phyloP scores from a whole-genome alignment of 2,113 vertebrate species.

The Piprites chloris region DNA sequence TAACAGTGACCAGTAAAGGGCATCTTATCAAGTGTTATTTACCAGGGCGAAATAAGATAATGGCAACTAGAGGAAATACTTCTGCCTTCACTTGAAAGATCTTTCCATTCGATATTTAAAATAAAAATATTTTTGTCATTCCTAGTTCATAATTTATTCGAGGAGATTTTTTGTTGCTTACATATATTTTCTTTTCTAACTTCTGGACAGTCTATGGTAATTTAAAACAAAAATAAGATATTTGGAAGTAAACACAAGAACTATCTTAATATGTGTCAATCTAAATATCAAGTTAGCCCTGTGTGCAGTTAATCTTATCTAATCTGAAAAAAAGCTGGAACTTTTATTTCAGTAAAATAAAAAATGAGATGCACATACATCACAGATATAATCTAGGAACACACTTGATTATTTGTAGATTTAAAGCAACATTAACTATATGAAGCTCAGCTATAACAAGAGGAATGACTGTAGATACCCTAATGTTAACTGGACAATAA shows the following conservation, averaged over 20 bases:
- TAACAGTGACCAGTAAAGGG: not conserved
- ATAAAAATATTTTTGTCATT: not conserved
- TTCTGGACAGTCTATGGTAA: not conserved
- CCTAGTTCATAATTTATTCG: not conserved
- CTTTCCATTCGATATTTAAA: not conserved
- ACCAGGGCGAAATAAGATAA: not conserved
- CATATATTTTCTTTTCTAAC: not conserved
- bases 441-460: not conserved
- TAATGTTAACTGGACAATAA: not conserved
- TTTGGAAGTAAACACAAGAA: not conserved
- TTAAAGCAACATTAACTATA: not conserved
- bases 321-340: not conserved
- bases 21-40: not conserved
- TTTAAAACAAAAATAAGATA: not conserved
- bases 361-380: not conserved
- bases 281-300: not conserved
- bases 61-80: not conserved
- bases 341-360: not conserved
- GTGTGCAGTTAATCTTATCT: not conserved
- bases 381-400: not conserved
- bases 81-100: not conserved
- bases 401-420: not conserved
- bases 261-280: not conserved
- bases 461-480: not conserved
- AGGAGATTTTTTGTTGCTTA: not conserved